These are phyloP conservation scores for Pachyseris speciosa DNA, from an alignment of 64 coral and sea anemone genomes.

Conservation along the genomic window DNA sequence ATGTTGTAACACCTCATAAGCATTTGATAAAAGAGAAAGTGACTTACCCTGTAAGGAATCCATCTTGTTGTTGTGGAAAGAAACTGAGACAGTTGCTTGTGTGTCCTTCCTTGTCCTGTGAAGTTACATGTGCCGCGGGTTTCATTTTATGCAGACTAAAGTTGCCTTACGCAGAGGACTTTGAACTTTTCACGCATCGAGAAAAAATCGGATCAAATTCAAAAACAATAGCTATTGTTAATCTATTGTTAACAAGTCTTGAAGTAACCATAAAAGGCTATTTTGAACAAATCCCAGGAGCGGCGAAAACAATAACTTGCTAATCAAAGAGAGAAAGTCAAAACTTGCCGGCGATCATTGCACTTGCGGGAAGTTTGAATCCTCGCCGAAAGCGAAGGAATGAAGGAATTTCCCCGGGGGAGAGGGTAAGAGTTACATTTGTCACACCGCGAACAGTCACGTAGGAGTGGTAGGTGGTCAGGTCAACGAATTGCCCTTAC, in stretches of 20 bases:
- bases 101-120: neutral
- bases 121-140: neutral
- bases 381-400: neutral
- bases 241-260: neutral
- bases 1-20: neutral
- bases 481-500: too few species aligned
- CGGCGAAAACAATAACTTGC: neutral
- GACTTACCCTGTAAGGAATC: neutral
- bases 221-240: neutral
- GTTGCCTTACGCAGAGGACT: neutral
- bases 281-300: neutral
- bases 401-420: too few species aligned
- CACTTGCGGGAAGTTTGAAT: neutral
- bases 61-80: neutral
- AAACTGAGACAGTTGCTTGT: neutral
- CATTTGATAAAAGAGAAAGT: neutral
- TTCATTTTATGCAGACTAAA: neutral
- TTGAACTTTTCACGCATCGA: neutral
- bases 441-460: too few species aligned
- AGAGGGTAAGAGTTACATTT: too few species aligned
- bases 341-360: neutral
- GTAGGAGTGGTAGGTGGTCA: too few species aligned
- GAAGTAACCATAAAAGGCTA: neutral
- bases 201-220: too few species aligned
- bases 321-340: neutral